Conservation (phyloP, 2,797 vertebrate species). For the Capromys pilorides region DNA sequence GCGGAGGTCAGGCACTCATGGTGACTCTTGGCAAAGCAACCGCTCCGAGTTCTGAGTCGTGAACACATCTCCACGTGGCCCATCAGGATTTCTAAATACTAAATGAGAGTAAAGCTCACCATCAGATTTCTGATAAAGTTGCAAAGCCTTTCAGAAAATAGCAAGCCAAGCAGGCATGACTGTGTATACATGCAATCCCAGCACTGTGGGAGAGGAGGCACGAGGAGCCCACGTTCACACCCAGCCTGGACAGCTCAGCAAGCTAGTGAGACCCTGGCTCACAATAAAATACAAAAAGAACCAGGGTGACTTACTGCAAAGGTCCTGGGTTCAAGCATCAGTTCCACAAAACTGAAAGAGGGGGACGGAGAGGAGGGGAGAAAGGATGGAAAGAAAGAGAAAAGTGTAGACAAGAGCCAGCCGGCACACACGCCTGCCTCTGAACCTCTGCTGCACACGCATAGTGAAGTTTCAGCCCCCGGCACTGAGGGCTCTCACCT, state of each 20-base stretch:
- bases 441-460: neutral
- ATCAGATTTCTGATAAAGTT: neutral
- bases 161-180: neutral
- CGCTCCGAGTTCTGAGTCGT: neutral
- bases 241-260: neutral
- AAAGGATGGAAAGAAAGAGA: too few species aligned
- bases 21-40: neutral
- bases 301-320: too few species aligned
- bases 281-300: neutral
- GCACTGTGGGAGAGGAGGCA: neutral
- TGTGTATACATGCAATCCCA: neutral
- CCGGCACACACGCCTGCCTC: rapidly evolving
- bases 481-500: too few species aligned
- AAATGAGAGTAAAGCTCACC: neutral
- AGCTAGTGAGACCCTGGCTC: neutral
- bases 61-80: neutral
- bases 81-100: neutral
- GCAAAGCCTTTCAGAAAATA: neutral
- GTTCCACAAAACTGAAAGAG: neutral
- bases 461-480: too few species aligned
- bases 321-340: too few species aligned
- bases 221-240: neutral
- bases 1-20: rapidly evolving
- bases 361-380: too few species aligned
- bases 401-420: neutral